Evolutionary conservation across 2,888 invertebrate species (phyloP), one percentile per base, ranked within the genome.

Genomic region (Agrotis ipsilon): DNA sequence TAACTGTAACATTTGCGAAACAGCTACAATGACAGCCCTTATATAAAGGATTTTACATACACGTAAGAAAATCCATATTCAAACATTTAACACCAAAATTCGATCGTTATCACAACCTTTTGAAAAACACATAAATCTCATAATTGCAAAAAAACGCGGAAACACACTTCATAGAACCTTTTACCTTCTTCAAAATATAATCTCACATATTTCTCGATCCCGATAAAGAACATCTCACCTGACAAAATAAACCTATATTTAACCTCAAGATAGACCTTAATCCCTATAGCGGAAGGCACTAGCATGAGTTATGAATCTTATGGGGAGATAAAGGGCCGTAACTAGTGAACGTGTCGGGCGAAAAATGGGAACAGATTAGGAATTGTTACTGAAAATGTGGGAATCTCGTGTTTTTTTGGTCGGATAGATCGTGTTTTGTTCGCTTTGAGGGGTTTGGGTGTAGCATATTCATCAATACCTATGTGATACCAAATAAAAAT

Each of bases 241-340:
- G 75, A 75, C 71, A 84, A 78, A 68, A 75, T 75, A 80, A 65
- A 68, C 67, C 72, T 70, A 73, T 84, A 76, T 82, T 74, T 79
- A 83, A 84, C 80, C 69, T 66, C 51, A 21, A 77, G 59, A 75
- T 76, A 76, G 60, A 58, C 75, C 74, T 69, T 80, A 86, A 83
- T 82, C 74, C 79, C 59, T 19, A 68, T 75, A 62, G 68, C 77
- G 78, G 71, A 78, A 80, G 81, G 73, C 71, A 74, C 75, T 78
- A 72, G 61, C 72, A 80, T 81, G 86, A 86, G 82, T 86, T 80
- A 86, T 86, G 81, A 69, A 65, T 61, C 73, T 77, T 79, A 73
- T 77, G 74, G 81, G 72, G 48, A 78, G 81, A 77, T 80, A 85
- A 84, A 78, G 51, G 59, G 64, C 63, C 70, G 65, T 80, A 72